Percentiles rank a stretch among this genome's conserved stretches.
Conservation (phyloP, 2,113 vertebrate genomes). For the Laticauda colubrina region DNA sequence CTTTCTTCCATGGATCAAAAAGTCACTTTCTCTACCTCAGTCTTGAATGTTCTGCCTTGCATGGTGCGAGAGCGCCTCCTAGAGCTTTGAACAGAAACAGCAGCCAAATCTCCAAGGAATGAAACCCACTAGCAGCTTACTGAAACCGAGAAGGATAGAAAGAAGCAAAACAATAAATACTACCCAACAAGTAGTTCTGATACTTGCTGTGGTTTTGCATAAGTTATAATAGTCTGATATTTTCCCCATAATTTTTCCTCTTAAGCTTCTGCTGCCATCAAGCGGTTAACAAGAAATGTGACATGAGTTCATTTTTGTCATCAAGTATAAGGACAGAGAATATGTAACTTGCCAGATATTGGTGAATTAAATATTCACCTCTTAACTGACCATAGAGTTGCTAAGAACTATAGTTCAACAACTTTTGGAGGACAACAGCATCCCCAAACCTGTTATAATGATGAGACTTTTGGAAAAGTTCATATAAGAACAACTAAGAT, state of each 20-base stretch:
- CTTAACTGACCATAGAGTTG: too few relatives aligned
- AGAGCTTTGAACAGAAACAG: not conserved
- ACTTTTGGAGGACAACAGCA: too few relatives aligned
- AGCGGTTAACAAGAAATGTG: not conserved
- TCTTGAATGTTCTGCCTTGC: not conserved
- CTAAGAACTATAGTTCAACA: too few relatives aligned
- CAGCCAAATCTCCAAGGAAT: not conserved
- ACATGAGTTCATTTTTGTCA: not conserved
- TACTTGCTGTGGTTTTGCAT: slow-evolving; percentile 1
- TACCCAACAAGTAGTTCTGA: not conserved
- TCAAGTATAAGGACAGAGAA: not conserved
- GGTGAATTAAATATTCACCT: not conserved
- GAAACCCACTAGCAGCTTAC: not conserved
- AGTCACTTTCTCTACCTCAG: not conserved
- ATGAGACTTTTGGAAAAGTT: too few relatives aligned
- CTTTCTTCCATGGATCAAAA: not conserved
- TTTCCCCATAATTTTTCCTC: not conserved
- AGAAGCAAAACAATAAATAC: not conserved
- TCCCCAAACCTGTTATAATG: too few relatives aligned
- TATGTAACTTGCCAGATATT: not conserved
- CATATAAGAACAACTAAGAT: too few relatives aligned
- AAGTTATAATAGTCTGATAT: not conserved
- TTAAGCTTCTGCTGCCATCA: not conserved
- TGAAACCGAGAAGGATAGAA: not conserved
- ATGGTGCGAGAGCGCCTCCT: not conserved